A percentile compares a stretch with the other conserved stretches of the same genome.
phyloP scores from a whole-genome alignment of 2,888 invertebrate species.

The Alloscopus bannaensis region DNA sequence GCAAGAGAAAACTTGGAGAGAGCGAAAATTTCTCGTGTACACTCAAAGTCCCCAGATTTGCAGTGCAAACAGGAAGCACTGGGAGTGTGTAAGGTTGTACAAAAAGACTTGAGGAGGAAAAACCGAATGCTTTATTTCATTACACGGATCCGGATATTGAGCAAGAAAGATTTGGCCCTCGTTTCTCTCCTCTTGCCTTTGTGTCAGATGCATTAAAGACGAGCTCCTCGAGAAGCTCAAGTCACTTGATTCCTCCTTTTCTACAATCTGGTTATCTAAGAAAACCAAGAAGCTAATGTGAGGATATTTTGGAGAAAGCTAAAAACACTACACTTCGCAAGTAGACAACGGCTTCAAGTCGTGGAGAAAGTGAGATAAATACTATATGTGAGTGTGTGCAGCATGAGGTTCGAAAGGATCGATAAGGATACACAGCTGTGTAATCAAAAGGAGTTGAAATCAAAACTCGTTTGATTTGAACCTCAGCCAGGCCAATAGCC shows the following conservation, averaged over 20 bases:
- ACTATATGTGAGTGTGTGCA: no score
- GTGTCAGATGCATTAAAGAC: background rate
- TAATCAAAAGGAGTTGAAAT: constrained; percentile 57
- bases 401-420: background rate
- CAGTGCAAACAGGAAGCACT: constrained; percentile 40
- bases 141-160: constrained; percentile 47
- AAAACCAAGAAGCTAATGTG: no score
- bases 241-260: constrained; percentile 9
- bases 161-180: constrained; percentile 12
- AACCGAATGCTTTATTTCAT: constrained; percentile 49
- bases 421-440: constrained; percentile 48
- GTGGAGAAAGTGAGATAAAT: no score
- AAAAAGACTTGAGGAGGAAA: constrained; percentile 5
- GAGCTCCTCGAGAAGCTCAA: background rate
- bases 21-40: background rate
- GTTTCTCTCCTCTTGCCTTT: background rate
- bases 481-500: constrained; percentile 13
- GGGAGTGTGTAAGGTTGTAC: background rate
- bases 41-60: constrained; percentile 25
- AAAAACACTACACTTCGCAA: background rate
- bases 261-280: no score
- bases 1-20: background rate
- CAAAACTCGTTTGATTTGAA: constrained; percentile 50
- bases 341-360: background rate
- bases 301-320: no score